Percentiles rank a stretch among this genome's conserved stretches.
Conservation (phyloP, 2,113 vertebrate species). For the Xiphophorus maculatus region DNA sequence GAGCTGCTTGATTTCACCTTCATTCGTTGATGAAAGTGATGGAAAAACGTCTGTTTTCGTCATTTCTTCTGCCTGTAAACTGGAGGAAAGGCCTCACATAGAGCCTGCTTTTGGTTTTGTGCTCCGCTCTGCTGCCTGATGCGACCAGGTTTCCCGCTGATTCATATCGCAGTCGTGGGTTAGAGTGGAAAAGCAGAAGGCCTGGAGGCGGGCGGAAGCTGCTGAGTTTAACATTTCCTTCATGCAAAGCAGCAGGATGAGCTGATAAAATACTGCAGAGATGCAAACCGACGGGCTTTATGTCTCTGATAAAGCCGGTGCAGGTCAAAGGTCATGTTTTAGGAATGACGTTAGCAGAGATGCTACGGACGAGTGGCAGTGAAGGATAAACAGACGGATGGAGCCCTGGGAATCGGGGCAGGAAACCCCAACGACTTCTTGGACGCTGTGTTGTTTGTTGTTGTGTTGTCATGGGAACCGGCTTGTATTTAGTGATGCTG, state of each 20-base stretch:
- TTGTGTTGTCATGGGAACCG: constrained; percentile 66
- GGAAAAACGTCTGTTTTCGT: neutral
- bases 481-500: constrained; percentile 45
- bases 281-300: constrained; percentile 1
- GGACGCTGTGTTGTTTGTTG: constrained; percentile 75
- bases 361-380: constrained; percentile 8
- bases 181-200: constrained; percentile 66
- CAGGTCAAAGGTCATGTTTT: constrained; percentile 12
- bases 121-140: neutral
- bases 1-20: constrained; percentile 8
- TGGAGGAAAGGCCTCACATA: neutral
- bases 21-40: neutral
- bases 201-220: constrained; percentile 37
- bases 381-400: constrained; percentile 36
- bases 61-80: neutral
- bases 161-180: constrained; percentile 59
- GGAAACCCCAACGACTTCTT: constrained; percentile 65
- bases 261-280: neutral
- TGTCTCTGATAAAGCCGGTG: constrained; percentile 2
- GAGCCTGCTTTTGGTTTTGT: neutral
- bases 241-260: constrained; percentile 21
- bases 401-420: constrained; percentile 40
- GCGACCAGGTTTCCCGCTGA: constrained; percentile 46
- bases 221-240: constrained; percentile 46
- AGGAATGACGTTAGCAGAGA: neutral